A percentile compares a stretch with the other conserved stretches of the same genome.
Evolutionary conservation across 2,113 vertebrate species (phyloP).

Genomic region (Vombatus ursinus): DNA sequence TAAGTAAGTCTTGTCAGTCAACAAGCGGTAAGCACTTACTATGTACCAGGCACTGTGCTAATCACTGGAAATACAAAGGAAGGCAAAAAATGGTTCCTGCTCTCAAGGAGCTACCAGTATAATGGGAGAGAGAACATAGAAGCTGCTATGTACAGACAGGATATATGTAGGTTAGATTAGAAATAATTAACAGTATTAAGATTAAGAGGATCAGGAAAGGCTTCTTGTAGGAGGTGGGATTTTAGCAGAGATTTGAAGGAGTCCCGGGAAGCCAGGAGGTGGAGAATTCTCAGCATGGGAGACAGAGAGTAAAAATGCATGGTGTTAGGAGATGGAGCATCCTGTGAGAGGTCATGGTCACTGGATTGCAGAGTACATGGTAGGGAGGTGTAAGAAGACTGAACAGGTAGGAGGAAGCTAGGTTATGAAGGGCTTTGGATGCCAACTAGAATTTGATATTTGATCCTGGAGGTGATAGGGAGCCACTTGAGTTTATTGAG

Average conservation of each 20-base stretch:
- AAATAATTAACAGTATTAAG: not conserved
- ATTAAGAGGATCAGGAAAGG: not conserved
- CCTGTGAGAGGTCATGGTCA: not conserved
- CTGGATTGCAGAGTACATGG: not conserved
- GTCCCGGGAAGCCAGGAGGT: not conserved
- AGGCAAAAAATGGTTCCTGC: too few species aligned
- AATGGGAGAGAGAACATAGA: not conserved
- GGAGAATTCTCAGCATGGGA: not conserved
- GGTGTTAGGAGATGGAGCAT: not conserved
- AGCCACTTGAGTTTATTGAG: too few species aligned
- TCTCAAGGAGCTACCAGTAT: not conserved
- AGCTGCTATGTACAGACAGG: not conserved
- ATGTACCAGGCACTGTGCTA: too few species aligned
- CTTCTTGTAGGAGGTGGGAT: not conserved
- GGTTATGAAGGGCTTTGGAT: not conserved
- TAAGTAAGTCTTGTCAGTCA: not conserved
- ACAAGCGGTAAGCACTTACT: not conserved
- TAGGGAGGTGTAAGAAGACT: not conserved
- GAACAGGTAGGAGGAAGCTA: not conserved
- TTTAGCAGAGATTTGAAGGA: not conserved
- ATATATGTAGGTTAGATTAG: not conserved
- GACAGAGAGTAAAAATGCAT: not conserved
- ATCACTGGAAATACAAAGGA: too few species aligned
- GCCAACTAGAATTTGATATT: not conserved
- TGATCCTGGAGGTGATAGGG: not conserved